Base-by-base conservation (phyloP, 2,888 invertebrate genomes). In the Argyresthia albistria region DNA sequence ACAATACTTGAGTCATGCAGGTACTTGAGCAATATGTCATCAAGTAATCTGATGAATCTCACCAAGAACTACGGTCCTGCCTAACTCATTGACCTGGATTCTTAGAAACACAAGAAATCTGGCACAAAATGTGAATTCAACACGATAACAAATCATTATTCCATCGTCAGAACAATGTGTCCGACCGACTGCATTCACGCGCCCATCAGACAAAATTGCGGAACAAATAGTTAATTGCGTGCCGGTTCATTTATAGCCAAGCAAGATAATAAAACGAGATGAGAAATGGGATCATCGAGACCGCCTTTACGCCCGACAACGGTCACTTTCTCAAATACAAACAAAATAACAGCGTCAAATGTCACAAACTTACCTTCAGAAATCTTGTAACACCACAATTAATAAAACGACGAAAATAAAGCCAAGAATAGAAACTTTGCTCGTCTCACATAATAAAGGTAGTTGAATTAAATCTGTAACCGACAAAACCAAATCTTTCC, bases 271-370 rank as follows among this genome's bases (percentile, higher is more conserved):
- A 70, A 65, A 63, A 59, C 57, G 66, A 79, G 73, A 78, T 69
- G 70, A 68, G 76, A 82, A 86, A 81, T 73, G 80, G 62, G 81
- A 83, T 70, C 80, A 67, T 70, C 73, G 69, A 70, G 71, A 65
- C 62, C 62, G 64, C 59, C 65, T 61, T 60, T 64, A 70, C 66
- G 66, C 68, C 66, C 70, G 69, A 77, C 76, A 82, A 84, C 87
- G 82, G 82, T 77, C 70, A 83, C 84, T 83, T 83, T 83, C 80
- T 76, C 75, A 70, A 60, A 69, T 46, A 78, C 81, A 84, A 83
- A 82, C 83, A 86, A 83, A 55, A 68, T 25, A 25, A 25, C 73
- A 72, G 67, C 60, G 67, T 73, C 69, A 73, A 75, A 80, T 77
- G 78, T 75, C 76, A 73, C 61, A 61, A 69, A 77, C 84, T 79